A percentile compares a stretch with the other conserved stretches of the same genome.
These are phyloP conservation scores for Apis mellifera DNA, from an alignment of 1,140 invertebrate species.

Conservation along the genomic window Amel_HAv3.1 CM009935.2:1513501-1514000, in stretches of 20 bases:
- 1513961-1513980: too few species aligned
- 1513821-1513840: too few species aligned
- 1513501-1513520: slow-evolving; percentile 23
- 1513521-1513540: slow-evolving; percentile 45
- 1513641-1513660: neutral
- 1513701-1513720: neutral
- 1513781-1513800: too few species aligned
- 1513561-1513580: slow-evolving; percentile 38
- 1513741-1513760: too few species aligned
- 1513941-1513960: too few species aligned
- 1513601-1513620: neutral
- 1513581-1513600: slow-evolving; percentile 37
- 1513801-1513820: too few species aligned
- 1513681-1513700: neutral
- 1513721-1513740: neutral
- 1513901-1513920: too few species aligned
- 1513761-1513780: too few species aligned
- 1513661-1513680: neutral
- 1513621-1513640: neutral
- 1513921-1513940: too few species aligned
- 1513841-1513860: too few species aligned
- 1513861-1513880: too few species aligned
- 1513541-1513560: slow-evolving; percentile 16
- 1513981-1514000: neutral
- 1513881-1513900: too few species aligned